Percentiles rank a stretch among this genome's conserved stretches.
phyloP scores from a whole-genome alignment of 2,797 vertebrate species.

The Sphenopsis melanotis region DNA sequence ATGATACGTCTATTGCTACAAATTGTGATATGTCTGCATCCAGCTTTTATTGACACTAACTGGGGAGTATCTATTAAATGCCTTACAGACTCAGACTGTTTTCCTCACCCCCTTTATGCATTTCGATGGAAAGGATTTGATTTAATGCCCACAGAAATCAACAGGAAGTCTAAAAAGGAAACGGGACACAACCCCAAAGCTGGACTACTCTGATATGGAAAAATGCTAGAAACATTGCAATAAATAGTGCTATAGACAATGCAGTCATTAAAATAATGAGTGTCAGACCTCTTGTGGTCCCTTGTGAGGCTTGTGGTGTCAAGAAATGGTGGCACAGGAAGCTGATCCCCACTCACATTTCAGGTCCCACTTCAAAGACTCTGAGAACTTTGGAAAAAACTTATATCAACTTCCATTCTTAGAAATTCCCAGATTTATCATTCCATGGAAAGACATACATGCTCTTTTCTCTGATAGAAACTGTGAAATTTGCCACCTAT shows the following conservation, averaged over 20 bases:
- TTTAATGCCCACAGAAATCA: background rate
- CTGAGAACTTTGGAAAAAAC: background rate
- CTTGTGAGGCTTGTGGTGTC: background rate
- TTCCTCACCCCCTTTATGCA: background rate
- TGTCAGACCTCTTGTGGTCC: background rate
- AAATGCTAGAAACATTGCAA: background rate
- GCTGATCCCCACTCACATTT: background rate
- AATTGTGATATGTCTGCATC: background rate
- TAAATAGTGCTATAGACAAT: background rate
- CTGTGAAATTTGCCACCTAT: background rate
- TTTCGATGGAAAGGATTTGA: background rate
- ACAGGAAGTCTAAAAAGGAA: background rate
- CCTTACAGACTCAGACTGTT: background rate
- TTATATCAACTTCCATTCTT: background rate
- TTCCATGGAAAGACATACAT: background rate
- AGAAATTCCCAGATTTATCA: background rate
- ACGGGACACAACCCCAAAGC: background rate
- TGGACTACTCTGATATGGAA: background rate
- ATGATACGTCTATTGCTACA: background rate
- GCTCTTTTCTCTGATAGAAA: background rate
- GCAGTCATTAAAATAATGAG: background rate
- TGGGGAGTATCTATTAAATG: background rate
- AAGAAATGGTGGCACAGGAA: background rate
- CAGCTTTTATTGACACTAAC: background rate
- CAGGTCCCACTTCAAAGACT: background rate